These are phyloP conservation scores for Drosophila ohnishii DNA, from an alignment of 1,140 invertebrate genomes.

Conservation along the genomic window DNA sequence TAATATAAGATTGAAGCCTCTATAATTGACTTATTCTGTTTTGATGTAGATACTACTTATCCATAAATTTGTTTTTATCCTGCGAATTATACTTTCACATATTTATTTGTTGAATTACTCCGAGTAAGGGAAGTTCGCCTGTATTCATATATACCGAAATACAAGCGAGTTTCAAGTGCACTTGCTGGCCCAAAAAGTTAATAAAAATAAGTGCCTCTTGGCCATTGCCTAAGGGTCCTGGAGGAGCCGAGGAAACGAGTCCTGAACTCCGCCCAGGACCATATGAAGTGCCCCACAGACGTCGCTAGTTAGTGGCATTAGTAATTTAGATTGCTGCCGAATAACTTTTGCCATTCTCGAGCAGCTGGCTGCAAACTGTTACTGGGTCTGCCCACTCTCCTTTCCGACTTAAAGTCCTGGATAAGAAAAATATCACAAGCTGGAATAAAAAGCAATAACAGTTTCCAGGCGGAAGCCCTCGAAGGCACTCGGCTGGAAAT, in stretches of 20 bases:
- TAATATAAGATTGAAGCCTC: background rate
- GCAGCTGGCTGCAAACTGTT: slow-evolving; percentile 44
- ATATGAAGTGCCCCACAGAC: slow-evolving; percentile 46
- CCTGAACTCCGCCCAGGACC: slow-evolving; percentile 15
- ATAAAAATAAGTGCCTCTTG: slow-evolving; percentile 79
- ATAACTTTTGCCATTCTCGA: slow-evolving; percentile 52
- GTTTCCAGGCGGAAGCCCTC: slow-evolving; percentile 31
- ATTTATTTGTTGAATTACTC: background rate
- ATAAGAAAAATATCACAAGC: slow-evolving; percentile 39
- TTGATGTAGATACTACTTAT: background rate
- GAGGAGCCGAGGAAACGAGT: slow-evolving; percentile 44
- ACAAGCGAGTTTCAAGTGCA: slow-evolving; percentile 67
- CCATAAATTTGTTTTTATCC: background rate
- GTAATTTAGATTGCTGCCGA: slow-evolving; percentile 66
- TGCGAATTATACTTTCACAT: background rate
- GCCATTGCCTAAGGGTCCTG: slow-evolving; percentile 49
- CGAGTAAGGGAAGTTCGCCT: background rate
- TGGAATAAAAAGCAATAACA: slow-evolving; percentile 51
- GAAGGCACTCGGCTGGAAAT: slow-evolving; percentile 55
- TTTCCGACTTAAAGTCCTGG: slow-evolving; percentile 33
- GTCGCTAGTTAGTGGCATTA: slow-evolving; percentile 56
- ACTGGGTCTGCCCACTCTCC: background rate
- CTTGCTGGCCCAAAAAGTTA: slow-evolving; percentile 75
- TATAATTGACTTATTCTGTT: background rate
- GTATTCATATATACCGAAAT: slow-evolving; percentile 35